Conservation (phyloP, 2,888 invertebrate genomes). For the Drosophila recens region DNA sequence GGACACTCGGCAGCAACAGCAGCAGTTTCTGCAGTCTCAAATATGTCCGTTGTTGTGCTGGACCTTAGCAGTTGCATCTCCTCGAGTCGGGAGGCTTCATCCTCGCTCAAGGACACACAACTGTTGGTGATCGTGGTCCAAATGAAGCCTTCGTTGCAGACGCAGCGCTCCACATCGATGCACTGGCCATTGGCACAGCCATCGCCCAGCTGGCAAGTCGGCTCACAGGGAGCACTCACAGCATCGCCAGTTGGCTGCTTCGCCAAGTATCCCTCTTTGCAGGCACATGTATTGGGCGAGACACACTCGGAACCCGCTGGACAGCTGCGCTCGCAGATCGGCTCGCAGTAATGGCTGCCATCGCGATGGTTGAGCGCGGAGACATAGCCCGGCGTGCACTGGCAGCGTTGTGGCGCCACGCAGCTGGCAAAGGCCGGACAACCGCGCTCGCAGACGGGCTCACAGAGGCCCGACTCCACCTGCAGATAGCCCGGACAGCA, state of each 20-base stretch:
- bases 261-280: slow-evolving; percentile 59
- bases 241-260: slow-evolving; percentile 54
- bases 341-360: slow-evolving; percentile 73
- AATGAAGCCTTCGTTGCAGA: slow-evolving; percentile 59
- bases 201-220: slow-evolving; percentile 63
- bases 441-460: slow-evolving; percentile 70
- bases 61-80: slow-evolving; percentile 6
- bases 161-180: slow-evolving; percentile 57
- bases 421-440: slow-evolving; percentile 75
- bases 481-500: slow-evolving; percentile 75
- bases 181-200: slow-evolving; percentile 72
- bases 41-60: slow-evolving; percentile 7
- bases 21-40: background rate
- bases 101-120: slow-evolving; percentile 43
- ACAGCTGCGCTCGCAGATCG: slow-evolving; percentile 68
- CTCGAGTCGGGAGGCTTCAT: slow-evolving; percentile 20
- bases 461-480: slow-evolving; percentile 64
- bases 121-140: slow-evolving; percentile 37
- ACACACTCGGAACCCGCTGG: slow-evolving; percentile 63
- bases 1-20: slow-evolving; percentile 50
- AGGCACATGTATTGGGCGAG: slow-evolving; percentile 74
- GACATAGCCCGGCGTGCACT: slow-evolving; percentile 72
- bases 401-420: slow-evolving; percentile 74
- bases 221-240: slow-evolving; percentile 68
- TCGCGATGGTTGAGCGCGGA: slow-evolving; percentile 56